Conservation (phyloP, 2,113 vertebrate genomes). For the Pluvialis apricaria region DNA sequence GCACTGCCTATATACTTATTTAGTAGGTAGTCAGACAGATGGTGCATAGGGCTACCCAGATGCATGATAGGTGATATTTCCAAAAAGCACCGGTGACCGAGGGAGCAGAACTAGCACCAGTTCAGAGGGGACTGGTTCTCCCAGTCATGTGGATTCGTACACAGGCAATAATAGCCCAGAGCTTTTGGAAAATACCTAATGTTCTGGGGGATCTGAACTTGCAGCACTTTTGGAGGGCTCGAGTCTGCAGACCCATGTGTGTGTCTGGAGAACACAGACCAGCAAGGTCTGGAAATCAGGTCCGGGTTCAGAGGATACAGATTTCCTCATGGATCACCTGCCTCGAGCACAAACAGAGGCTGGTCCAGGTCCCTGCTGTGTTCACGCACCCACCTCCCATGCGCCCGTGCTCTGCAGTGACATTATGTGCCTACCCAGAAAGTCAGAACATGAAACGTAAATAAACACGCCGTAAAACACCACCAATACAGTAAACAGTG, state of each 20-base stretch:
- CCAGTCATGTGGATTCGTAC: neutral
- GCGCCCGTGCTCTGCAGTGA: rapidly evolving
- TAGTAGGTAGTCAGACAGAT: neutral
- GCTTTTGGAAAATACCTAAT: neutral
- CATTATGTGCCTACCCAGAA: neutral
- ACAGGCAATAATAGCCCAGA: neutral
- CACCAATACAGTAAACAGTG: rapidly evolving
- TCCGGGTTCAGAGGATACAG: neutral
- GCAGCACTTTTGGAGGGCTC: neutral
- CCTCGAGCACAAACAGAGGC: neutral
- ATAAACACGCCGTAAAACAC: neutral
- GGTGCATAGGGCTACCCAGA: no score
- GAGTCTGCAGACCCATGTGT: neutral
- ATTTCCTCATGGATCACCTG: neutral
- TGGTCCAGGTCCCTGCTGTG: neutral
- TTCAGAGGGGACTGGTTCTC: neutral
- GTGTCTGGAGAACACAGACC: rapidly evolving
- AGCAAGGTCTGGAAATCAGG: neutral
- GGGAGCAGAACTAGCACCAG: neutral
- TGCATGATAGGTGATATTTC: neutral
- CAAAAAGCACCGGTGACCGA: rapidly evolving
- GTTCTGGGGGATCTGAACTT: neutral
- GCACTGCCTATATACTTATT: neutral
- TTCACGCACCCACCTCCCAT: neutral
- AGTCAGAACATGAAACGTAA: neutral